Conservation (phyloP, 2,888 invertebrate genomes). For the Camponotus fellah region DNA sequence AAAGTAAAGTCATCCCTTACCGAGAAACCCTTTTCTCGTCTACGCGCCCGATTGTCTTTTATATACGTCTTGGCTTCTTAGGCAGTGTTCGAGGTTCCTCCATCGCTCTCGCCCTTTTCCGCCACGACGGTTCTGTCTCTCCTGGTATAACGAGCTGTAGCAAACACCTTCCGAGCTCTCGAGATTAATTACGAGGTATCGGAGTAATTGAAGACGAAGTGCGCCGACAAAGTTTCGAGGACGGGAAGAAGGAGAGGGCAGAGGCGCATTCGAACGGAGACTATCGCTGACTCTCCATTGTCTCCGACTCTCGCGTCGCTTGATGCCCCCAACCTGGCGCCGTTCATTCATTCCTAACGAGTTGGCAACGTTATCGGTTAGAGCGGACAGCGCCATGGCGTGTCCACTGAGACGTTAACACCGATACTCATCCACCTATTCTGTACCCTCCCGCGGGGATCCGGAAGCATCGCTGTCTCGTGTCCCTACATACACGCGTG, state of each 20-base stretch:
- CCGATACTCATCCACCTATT: slow-evolving; percentile 73
- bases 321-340: slow-evolving; percentile 43
- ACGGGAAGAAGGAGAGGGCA: slow-evolving; percentile 17
- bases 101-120: not conserved
- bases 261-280: not conserved
- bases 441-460: slow-evolving; percentile 30
- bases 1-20: slow-evolving; percentile 2
- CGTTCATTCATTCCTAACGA: slow-evolving; percentile 79
- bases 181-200: slow-evolving; percentile 75
- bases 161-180: slow-evolving; percentile 58
- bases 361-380: slow-evolving; percentile 80
- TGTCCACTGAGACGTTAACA: slow-evolving; percentile 81
- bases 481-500: slow-evolving; percentile 29
- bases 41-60: slow-evolving; percentile 15
- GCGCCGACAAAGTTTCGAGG: slow-evolving; percentile 63
- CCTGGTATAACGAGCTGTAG: slow-evolving; percentile 52
- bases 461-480: slow-evolving; percentile 55
- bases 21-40: slow-evolving; percentile 11
- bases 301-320: slow-evolving; percentile 64
- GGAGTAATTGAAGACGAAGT: slow-evolving; percentile 73
- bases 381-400: slow-evolving; percentile 69
- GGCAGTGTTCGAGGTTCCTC: slow-evolving; percentile 1
- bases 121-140: not conserved
- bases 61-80: slow-evolving; percentile 36
- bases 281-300: slow-evolving; percentile 64